Evolutionary conservation across 2,797 vertebrate species (phyloP).

Genomic region (Hydrolagus colliei): DNA sequence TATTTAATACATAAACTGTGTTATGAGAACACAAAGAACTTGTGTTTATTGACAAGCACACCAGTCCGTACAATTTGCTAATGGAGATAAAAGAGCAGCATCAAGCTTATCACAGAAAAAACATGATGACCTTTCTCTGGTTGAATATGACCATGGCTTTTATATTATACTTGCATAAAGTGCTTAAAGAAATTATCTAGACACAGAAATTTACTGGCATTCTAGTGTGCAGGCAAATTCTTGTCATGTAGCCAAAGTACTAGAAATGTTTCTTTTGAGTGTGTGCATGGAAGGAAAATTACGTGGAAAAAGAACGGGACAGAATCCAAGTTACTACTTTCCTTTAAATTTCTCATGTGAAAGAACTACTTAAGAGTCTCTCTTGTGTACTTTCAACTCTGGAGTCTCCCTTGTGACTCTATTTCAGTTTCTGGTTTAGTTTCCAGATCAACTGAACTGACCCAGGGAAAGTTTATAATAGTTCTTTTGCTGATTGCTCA

Average conservation of each 20-base stretch:
- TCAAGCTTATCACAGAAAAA: neutral
- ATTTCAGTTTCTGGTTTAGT: neutral
- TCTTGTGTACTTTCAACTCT: constrained; percentile 2
- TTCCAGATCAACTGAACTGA: constrained; percentile 5
- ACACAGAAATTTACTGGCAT: neutral
- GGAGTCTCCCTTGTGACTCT: neutral
- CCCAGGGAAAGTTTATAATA: neutral
- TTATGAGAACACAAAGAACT: no score
- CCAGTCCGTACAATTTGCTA: neutral
- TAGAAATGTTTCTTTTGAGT: neutral
- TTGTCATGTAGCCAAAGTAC: neutral
- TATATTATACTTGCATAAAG: neutral
- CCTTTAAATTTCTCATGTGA: constrained; percentile 24
- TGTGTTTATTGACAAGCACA: neutral
- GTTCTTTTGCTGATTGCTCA: neutral
- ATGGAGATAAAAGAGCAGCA: neutral
- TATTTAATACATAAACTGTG: neutral
- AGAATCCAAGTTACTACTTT: constrained; percentile 5
- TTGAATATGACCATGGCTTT: neutral
- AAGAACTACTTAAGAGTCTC: neutral
- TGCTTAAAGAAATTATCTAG: neutral
- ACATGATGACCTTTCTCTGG: neutral
- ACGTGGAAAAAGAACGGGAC: constrained; percentile 8
- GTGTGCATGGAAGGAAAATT: neutral
- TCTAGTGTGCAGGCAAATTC: neutral